These are phyloP conservation scores for Sarcophaga subvicina DNA, from an alignment of 2,888 invertebrate genomes.

Conservation along the genomic window DNA sequence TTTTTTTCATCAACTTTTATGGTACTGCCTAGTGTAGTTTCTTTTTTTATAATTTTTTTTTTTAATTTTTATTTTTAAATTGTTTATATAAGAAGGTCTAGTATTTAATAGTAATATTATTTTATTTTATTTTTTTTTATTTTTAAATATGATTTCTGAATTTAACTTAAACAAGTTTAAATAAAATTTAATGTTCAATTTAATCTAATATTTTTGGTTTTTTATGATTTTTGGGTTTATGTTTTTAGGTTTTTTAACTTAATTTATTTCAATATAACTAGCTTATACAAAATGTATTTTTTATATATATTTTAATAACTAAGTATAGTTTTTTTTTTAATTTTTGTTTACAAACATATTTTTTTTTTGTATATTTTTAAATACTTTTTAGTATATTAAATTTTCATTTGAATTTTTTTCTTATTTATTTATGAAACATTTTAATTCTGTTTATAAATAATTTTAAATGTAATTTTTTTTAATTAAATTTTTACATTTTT, in stretches of 20 bases:
- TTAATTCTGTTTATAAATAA: no score
- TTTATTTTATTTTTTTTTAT: neutral
- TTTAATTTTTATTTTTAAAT: neutral
- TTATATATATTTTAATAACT: conserved; percentile 64
- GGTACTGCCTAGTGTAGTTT: conserved; percentile 35
- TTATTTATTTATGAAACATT: no score
- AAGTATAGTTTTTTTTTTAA: conserved; percentile 11
- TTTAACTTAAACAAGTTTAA: neutral
- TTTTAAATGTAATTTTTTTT: no score
- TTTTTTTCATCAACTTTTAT: neutral
- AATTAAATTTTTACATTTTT: no score
- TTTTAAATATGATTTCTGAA: neutral
- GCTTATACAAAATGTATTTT: conserved; percentile 37
- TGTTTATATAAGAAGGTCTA: neutral
- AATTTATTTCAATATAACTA: conserved; percentile 22
- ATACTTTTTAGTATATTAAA: conserved; percentile 21
- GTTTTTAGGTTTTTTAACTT: neutral
- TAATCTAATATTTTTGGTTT: conserved; percentile 16
- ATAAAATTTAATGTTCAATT: conserved; percentile 24
- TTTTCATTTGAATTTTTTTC: neutral
- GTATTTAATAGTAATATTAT: neutral
- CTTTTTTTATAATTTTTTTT: neutral
- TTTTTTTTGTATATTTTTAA: conserved; percentile 15
- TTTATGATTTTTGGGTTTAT: neutral
- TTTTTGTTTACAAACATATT: conserved; percentile 13